Evolutionary conservation across 2,113 vertebrate species (phyloP), one percentile per base, ranked within the genome.

Genomic region (Galemys pyrenaicus): DNA sequence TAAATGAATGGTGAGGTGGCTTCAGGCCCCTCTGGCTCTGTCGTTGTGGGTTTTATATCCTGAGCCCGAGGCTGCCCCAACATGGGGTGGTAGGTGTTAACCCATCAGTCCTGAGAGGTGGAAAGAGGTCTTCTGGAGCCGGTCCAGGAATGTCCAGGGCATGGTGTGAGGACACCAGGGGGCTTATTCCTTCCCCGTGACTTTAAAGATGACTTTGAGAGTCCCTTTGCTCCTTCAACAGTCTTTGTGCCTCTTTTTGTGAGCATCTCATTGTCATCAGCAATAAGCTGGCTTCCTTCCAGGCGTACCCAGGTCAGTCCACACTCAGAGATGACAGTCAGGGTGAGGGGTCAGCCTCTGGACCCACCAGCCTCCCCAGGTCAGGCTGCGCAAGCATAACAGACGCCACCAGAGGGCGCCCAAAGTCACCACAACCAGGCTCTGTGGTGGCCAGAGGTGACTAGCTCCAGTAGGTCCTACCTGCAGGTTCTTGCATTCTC

Each of bases 331-430:
- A 67, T 12, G 46, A 37, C 0, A 11, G 2, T 6, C 0, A 15
- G 37, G 11, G n/a, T 3, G 28, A 46, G 1, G 1, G 11, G n/a
- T 22, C 20, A 22, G 35, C 49, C 17, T 17, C 37, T 22, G 54
- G 17, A 20, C 19, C 54, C 3, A 7, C 54, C 17, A 24, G 20
- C 49, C 15, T 32, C 7, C 16, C 8, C 9, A 17, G 86, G 46
- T 44, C 37, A 1, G 51, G 39, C 22, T 41, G 68, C 20, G 54
- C 54, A 56, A 22, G 20, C 20, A 26, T 17, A 10, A 19, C 28
- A 35, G 5, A 3, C 0, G 35, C 81, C 97, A 68, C 92, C 67
- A 97, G 97, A 93, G 94, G 95, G 97, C 70, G 85, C 91, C 80
- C 84, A 75, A 78, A 51, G 56, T 56, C 92, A 2, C 39, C 9